Percentiles rank a stretch among this genome's conserved stretches.
Conservation (phyloP, 2,888 invertebrate genomes). For the Lycophotia porphyrea region DNA sequence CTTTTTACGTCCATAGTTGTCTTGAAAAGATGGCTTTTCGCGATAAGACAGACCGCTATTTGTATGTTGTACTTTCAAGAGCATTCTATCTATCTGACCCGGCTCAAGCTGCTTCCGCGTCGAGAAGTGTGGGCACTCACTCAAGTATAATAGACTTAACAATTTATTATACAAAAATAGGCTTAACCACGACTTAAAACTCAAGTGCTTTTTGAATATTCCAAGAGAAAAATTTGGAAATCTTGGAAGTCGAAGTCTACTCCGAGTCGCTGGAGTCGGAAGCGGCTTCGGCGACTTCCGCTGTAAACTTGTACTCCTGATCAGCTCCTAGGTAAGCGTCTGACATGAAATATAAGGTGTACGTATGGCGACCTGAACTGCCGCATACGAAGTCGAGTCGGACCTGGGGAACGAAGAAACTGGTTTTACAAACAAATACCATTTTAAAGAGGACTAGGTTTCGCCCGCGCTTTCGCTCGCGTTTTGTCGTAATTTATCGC, state of each 20-base stretch:
- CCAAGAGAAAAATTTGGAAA: neutral
- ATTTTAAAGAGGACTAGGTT: neutral
- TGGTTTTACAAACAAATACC: neutral
- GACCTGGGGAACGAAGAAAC: constrained; percentile 70
- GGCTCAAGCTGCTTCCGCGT: neutral
- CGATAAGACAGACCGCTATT: neutral
- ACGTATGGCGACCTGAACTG: constrained; percentile 95
- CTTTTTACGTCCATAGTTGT: neutral
- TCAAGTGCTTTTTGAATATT: neutral
- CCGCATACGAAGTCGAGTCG: constrained; percentile 98
- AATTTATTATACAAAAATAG: neutral
- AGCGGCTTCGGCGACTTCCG: constrained; percentile 92
- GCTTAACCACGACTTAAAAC: neutral
- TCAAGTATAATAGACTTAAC: neutral
- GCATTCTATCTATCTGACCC: neutral
- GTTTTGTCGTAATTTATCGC: no score
- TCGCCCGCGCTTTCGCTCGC: neutral
- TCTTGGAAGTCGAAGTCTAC: constrained; percentile 41
- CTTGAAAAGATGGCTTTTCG: neutral
- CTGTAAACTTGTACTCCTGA: constrained; percentile 98
- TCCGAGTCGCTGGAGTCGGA: constrained; percentile 78
- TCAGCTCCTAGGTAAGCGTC: constrained; percentile 99
- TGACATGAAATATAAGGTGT: constrained; percentile 99
- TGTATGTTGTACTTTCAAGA: neutral
- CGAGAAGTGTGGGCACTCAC: neutral